Evolutionary conservation across 2,888 invertebrate genomes (phyloP).

Genomic region (Acrobasis consociella): DNA sequence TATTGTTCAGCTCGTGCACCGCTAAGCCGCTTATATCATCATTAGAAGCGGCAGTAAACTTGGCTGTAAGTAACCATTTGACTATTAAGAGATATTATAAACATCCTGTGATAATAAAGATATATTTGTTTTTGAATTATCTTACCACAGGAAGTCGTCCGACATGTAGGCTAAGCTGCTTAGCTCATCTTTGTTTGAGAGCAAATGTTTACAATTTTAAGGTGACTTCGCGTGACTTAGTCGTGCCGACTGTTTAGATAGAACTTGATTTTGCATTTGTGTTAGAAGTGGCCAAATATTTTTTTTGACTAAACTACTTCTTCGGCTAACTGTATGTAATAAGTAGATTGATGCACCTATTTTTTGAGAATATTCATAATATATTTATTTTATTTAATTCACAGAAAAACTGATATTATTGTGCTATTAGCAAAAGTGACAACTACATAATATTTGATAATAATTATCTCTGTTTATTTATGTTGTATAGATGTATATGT

Average conservation of each 20-base stretch:
- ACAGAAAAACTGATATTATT: neutral
- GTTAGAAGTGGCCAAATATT: neutral
- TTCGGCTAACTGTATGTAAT: neutral
- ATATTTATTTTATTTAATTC: neutral
- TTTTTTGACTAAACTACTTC: neutral
- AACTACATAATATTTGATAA: neutral
- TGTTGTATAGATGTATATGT: slow-evolving; percentile 1
- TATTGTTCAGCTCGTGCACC: too few relatives aligned
- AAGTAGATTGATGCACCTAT: slow-evolving; percentile 10
- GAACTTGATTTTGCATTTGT: neutral
- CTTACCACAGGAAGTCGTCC: too few relatives aligned
- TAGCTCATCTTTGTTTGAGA: too few relatives aligned
- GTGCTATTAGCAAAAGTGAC: neutral
- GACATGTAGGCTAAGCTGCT: too few relatives aligned
- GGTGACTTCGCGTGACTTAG: too few relatives aligned
- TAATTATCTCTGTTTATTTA: neutral
- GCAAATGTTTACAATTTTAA: too few relatives aligned
- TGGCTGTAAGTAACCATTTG: too few relatives aligned
- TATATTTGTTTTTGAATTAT: too few relatives aligned
- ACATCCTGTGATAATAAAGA: too few relatives aligned
- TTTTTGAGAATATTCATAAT: neutral
- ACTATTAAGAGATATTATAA: too few relatives aligned
- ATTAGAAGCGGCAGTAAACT: too few relatives aligned
- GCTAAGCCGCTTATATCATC: too few relatives aligned
- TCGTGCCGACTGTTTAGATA: neutral